Percentiles rank a stretch among this genome's conserved stretches.
phyloP scores from a whole-genome alignment of 2,888 invertebrate species.

The Unio delphinus region DNA sequence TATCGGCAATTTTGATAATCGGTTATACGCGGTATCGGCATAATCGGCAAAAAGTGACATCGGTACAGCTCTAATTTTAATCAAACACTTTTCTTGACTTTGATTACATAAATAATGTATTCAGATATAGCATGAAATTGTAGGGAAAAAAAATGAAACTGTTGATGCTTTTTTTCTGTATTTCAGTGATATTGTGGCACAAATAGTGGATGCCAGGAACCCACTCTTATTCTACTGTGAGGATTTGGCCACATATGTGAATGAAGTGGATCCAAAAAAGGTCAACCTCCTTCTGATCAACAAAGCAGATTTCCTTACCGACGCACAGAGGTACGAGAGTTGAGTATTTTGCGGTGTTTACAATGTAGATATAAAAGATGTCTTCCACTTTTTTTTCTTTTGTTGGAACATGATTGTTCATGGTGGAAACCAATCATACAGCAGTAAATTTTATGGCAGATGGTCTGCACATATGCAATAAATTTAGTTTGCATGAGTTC shows the following conservation, averaged over 20 bases:
- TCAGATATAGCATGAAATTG: no score
- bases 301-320: conserved; percentile 93
- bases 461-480: no score
- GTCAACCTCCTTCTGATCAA: conserved; percentile 90
- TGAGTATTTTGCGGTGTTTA: not conserved
- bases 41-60: no score
- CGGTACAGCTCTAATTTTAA: no score
- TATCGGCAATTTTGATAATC: no score
- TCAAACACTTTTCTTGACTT: no score
- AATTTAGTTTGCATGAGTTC: no score
- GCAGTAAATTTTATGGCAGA: no score
- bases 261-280: conserved; percentile 82
- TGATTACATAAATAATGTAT: no score
- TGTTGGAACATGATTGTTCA: not conserved
- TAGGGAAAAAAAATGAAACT: no score
- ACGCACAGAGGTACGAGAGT: conserved; percentile 78
- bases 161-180: conserved; percentile 2
- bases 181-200: conserved; percentile 87
- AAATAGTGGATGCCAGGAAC: conserved; percentile 97
- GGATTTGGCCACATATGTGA: conserved; percentile 90
- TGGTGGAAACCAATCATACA: not conserved
- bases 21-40: no score
- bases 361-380: conserved; percentile 4
- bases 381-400: not conserved
- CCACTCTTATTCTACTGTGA: conserved; percentile 93